Conservation (phyloP, 2,797 vertebrate species). For the Pteropus rufus region DNA sequence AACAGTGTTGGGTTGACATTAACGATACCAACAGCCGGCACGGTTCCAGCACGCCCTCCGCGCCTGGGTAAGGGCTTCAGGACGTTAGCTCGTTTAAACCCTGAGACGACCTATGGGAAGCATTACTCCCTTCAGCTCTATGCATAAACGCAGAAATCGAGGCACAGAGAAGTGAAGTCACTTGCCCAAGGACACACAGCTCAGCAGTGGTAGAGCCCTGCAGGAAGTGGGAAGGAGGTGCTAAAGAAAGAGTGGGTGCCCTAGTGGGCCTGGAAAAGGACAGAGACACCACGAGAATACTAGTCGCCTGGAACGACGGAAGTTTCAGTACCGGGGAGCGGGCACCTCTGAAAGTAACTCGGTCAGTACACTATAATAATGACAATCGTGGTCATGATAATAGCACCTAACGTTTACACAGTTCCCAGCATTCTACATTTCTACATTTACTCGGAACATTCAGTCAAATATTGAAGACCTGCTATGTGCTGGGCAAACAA, state of each 20-base stretch:
- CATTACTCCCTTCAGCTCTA: neutral
- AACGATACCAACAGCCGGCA: neutral
- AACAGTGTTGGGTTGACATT: neutral
- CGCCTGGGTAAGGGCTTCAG: neutral
- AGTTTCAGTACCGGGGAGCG: neutral
- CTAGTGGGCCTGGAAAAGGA: neutral
- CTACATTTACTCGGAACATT: neutral
- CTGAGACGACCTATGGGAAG: neutral
- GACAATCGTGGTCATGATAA: neutral
- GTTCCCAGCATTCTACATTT: neutral
- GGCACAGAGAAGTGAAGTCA: neutral
- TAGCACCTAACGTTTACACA: neutral
- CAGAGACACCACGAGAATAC: neutral
- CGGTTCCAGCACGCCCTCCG: too few relatives aligned
- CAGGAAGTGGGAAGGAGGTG: neutral
- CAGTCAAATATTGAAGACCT: neutral
- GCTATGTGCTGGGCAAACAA: neutral
- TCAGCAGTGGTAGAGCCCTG: neutral
- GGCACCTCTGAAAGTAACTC: neutral
- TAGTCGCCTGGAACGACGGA: neutral
- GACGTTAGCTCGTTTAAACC: neutral
- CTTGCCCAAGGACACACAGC: neutral
- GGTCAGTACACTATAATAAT: accelerated
- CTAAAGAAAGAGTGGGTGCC: neutral
- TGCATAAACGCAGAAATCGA: neutral